phyloP scores from a whole-genome alignment of 2,113 vertebrate species.

The Psettodes erumei region DNA sequence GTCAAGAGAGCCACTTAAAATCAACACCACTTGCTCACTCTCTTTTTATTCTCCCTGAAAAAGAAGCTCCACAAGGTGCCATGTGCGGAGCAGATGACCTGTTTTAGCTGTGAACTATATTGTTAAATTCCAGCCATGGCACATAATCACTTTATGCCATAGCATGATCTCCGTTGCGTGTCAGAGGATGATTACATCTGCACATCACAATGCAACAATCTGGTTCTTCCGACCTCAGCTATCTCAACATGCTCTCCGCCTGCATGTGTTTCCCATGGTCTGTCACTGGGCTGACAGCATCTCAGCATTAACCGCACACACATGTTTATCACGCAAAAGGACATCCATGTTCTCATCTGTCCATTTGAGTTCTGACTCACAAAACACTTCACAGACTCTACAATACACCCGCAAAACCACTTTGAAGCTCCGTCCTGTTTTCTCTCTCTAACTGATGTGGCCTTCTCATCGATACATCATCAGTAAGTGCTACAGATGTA shows the following conservation, averaged over 20 bases:
- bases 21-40: conserved; percentile 11
- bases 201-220: conserved; percentile 62
- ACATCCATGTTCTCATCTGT: conserved; percentile 51
- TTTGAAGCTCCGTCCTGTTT: conserved; percentile 42
- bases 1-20: conserved; percentile 54
- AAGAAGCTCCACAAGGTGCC: conserved; percentile 43
- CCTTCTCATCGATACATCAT: conserved; percentile 39
- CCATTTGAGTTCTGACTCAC: conserved; percentile 38
- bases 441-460: conserved; percentile 47
- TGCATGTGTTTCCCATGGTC: conserved; percentile 40
- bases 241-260: conserved; percentile 50
- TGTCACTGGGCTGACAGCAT: conserved; percentile 60
- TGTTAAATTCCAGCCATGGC: conserved; percentile 60
- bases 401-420: conserved; percentile 40
- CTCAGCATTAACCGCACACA: conserved; percentile 64
- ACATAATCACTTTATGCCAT: conserved; percentile 61
- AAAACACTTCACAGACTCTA: conserved; percentile 40
- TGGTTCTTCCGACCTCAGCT: conserved; percentile 58
- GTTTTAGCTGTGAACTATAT: conserved; percentile 49
- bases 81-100: conserved; percentile 75
- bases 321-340: conserved; percentile 60
- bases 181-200: conserved; percentile 69
- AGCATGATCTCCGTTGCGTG: conserved; percentile 63
- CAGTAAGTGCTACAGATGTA: conserved; percentile 21
- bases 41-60: conserved; percentile 27